A percentile compares a stretch with the other conserved stretches of the same genome.
Evolutionary conservation across 1,140 invertebrate genomes (phyloP).

Genomic region (Nixonia krombeini): DNA sequence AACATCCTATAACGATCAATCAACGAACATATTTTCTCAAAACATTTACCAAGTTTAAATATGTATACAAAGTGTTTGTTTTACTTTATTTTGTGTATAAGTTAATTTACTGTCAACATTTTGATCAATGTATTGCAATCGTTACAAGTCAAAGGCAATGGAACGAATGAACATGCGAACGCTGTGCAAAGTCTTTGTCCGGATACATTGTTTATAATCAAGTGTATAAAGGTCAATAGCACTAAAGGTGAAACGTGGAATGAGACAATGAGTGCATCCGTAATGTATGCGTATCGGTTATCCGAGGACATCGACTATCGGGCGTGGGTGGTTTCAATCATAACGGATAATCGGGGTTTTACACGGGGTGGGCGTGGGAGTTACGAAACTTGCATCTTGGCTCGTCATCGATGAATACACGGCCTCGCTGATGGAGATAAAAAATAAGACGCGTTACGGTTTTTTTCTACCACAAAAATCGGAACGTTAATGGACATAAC

Average conservation of each 20-base stretch:
- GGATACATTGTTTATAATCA: too few relatives aligned
- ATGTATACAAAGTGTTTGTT: not conserved
- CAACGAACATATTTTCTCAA: too few relatives aligned
- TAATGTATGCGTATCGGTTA: slow-evolving; percentile 43
- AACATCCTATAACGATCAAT: too few relatives aligned
- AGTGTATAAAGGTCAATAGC: slow-evolving; percentile 19
- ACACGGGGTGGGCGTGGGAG: slow-evolving; percentile 38
- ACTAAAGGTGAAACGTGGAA: slow-evolving; percentile 2
- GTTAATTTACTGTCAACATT: not conserved
- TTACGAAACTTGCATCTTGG: slow-evolving; percentile 37
- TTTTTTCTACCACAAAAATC: slow-evolving; percentile 17
- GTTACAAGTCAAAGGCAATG: not conserved
- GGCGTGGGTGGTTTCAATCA: slow-evolving; percentile 43
- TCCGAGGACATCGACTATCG: slow-evolving; percentile 34
- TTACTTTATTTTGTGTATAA: not conserved
- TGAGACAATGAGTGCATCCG: slow-evolving; percentile 28
- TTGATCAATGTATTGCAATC: not conserved
- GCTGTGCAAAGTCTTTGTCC: too few relatives aligned
- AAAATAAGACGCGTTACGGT: slow-evolving; percentile 16
- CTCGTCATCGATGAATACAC: slow-evolving; percentile 32
- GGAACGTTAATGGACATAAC: too few relatives aligned
- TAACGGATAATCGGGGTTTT: slow-evolving; percentile 47
- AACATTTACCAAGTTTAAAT: too few relatives aligned
- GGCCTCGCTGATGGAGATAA: slow-evolving; percentile 17
- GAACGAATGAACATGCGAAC: not conserved